Evolutionary conservation across 2,113 vertebrate genomes (phyloP).

Genomic region (Amazona guildingii): DNA sequence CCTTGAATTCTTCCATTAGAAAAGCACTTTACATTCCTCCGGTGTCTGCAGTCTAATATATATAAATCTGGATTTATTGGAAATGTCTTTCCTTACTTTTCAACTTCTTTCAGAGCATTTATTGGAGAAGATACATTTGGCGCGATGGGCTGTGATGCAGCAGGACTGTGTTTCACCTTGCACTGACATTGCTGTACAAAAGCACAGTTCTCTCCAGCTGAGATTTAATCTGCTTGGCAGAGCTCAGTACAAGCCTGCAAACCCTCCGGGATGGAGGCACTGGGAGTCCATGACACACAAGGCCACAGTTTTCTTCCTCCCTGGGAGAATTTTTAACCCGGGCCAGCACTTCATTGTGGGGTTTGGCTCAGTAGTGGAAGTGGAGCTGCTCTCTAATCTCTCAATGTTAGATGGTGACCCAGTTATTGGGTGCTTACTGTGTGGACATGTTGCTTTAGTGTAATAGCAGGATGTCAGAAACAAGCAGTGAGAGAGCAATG

Average conservation of each 20-base stretch:
- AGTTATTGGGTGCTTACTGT: background rate
- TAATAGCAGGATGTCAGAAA: background rate
- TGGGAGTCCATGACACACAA: background rate
- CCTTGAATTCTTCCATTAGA: background rate
- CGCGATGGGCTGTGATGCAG: background rate
- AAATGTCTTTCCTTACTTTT: conserved; percentile 27
- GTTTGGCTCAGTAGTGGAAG: background rate
- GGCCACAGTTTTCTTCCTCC: conserved; percentile 2
- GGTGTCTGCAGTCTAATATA: background rate
- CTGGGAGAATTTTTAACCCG: background rate
- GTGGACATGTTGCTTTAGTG: background rate
- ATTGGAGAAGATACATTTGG: conserved; percentile 21
- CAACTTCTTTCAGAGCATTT: background rate
- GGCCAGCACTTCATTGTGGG: conserved; percentile 1
- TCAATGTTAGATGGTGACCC: background rate
- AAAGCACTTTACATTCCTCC: conserved; percentile 6
- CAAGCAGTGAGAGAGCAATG: background rate
- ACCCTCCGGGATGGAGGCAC: background rate
- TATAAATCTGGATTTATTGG: conserved; percentile 30
- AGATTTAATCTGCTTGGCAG: background rate
- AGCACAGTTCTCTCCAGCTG: background rate
- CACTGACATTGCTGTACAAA: background rate
- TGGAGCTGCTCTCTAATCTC: conserved; percentile 44
- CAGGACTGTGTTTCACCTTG: background rate
- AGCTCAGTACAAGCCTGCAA: background rate